Conservation (phyloP, 2,888 invertebrate species). For the Herminia tarsipennalis region DNA sequence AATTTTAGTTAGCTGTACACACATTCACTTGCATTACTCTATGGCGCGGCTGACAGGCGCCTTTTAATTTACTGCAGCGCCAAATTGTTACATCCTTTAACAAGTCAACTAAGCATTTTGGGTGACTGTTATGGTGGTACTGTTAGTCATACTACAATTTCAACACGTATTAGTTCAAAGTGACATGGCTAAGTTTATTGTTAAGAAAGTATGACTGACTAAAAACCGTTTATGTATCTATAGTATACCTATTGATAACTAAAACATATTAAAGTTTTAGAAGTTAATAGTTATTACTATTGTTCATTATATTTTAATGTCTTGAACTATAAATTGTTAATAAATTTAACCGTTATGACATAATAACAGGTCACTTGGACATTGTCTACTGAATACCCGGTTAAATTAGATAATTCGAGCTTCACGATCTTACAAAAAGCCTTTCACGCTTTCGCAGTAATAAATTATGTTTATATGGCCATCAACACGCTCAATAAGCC, state of each 20-base stretch:
- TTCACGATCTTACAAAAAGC: slow-evolving; percentile 12
- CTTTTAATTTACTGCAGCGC: slow-evolving; percentile 72
- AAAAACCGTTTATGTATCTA: not conserved
- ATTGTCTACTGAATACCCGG: slow-evolving; percentile 17
- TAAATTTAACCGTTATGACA: not conserved
- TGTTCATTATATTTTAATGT: not conserved
- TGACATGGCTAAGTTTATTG: slow-evolving; percentile 27
- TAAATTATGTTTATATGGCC: slow-evolving; percentile 38
- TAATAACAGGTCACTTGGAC: slow-evolving; percentile 17
- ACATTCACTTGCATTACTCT: slow-evolving; percentile 16
- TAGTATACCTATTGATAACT: not conserved
- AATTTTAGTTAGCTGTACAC: no score
- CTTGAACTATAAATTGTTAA: not conserved
- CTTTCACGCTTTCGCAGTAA: slow-evolving; percentile 27
- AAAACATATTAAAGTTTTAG: not conserved
- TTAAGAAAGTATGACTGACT: slow-evolving; percentile 9
- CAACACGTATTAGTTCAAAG: slow-evolving; percentile 20
- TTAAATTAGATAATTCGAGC: slow-evolving; percentile 22
- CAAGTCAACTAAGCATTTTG: slow-evolving; percentile 39
- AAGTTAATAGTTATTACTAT: not conserved
- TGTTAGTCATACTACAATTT: slow-evolving; percentile 30
- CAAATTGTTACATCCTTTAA: slow-evolving; percentile 61
- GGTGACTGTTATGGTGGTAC: slow-evolving; percentile 40
- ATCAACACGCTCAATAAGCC: slow-evolving; percentile 26
- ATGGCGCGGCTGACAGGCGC: slow-evolving; percentile 51